These are phyloP conservation scores for Chromobotia macracanthus DNA, from an alignment of 2,797 vertebrate species.

Conservation along the genomic window DNA sequence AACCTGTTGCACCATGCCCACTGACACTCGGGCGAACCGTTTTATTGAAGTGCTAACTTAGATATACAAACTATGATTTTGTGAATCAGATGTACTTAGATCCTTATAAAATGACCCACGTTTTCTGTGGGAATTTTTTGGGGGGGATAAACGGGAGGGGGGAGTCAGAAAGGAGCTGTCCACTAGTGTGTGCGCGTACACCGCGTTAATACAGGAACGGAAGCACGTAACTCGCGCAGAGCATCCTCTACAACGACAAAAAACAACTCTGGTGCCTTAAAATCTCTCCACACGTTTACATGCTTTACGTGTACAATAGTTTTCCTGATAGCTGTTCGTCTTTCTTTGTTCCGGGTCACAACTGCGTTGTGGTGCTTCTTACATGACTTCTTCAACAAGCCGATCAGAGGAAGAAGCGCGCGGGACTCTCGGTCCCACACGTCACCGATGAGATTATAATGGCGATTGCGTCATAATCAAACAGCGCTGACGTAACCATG, in stretches of 20 bases:
- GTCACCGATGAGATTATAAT: conserved; percentile 41
- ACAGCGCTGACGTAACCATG: conserved; percentile 62
- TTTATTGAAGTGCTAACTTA: conserved; percentile 83
- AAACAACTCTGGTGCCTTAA: conserved; percentile 82
- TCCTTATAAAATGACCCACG: conserved; percentile 81
- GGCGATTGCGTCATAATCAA: conserved; percentile 39
- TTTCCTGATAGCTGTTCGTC: conserved; percentile 73
- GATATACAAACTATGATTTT: conserved; percentile 86
- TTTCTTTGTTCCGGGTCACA: conserved; percentile 65
- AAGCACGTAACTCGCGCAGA: conserved; percentile 60
- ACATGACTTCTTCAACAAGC: conserved; percentile 61
- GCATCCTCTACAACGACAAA: conserved; percentile 80
- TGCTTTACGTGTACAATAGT: conserved; percentile 78
- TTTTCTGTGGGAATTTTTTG: conserved; percentile 81
- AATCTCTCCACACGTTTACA: conserved; percentile 82
- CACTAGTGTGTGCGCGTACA: conserved; percentile 64
- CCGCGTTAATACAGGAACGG: conserved; percentile 64
- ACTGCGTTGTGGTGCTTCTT: conserved; percentile 62
- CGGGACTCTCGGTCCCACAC: conserved; percentile 34
- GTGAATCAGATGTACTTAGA: conserved; percentile 83
- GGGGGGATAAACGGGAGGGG: conserved; percentile 50
- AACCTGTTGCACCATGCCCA: conserved; percentile 77
- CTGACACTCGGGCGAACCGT: conserved; percentile 64
- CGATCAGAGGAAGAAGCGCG: conserved; percentile 63
- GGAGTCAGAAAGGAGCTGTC: conserved; percentile 67